Conservation (phyloP, 2,888 invertebrate species). For the Tetrapedia diversipes region DNA sequence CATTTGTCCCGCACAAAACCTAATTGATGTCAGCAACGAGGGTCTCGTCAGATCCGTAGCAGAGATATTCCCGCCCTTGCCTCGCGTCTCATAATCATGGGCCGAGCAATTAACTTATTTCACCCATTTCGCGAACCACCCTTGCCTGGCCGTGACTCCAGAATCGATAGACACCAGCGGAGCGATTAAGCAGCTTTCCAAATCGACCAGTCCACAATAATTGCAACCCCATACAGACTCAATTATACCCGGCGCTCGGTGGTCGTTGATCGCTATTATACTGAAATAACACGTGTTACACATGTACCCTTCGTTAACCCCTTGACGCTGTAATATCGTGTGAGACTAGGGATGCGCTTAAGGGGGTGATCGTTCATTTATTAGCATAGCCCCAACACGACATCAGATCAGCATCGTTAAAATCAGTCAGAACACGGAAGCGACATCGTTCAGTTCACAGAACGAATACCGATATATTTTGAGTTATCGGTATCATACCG, state of each 20-base stretch:
- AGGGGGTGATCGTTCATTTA: no score
- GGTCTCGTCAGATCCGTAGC: constrained; percentile 42
- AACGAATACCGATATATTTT: no score
- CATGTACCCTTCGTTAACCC: no score
- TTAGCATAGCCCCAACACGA: no score
- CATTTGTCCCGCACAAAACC: constrained; percentile 47
- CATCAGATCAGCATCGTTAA: no score
- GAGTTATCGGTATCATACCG: no score
- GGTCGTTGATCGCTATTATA: background rate
- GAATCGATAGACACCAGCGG: constrained; percentile 30
- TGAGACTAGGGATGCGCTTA: no score
- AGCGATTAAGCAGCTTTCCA: constrained; percentile 45
- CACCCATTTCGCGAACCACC: constrained; percentile 11
- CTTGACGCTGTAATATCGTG: no score
- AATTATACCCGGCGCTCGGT: constrained; percentile 35
- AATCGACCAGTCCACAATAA: constrained; percentile 39
- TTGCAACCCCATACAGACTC: constrained; percentile 21
- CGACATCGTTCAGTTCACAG: no score
- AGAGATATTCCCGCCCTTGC: constrained; percentile 19
- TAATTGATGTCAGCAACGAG: constrained; percentile 55
- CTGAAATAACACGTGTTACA: no score
- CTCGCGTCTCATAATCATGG: constrained; percentile 43
- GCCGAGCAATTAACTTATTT: constrained; percentile 57
- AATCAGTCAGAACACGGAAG: no score
- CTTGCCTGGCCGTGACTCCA: constrained; percentile 14